Evolutionary conservation across 2,888 invertebrate species (phyloP), one percentile per base, ranked within the genome.

Genomic region (Watsonalla cultraria): DNA sequence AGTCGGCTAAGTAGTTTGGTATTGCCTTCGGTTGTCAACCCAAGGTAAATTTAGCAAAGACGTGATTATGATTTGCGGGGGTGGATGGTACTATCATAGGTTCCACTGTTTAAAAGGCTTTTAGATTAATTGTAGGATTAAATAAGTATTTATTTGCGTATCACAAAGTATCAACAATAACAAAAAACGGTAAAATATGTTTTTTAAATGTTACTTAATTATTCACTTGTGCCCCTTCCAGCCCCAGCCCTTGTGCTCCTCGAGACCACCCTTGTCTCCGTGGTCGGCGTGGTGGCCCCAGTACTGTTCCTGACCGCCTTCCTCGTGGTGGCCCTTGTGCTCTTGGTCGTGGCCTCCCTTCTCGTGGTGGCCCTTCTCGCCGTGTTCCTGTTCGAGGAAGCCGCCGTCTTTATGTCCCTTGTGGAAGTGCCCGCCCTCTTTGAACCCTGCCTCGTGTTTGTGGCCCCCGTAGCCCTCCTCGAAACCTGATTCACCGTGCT

Each of bases 401-500:
- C 93, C 95, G 51, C 94, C 93, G 64, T 95, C 92, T 67, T 95
- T 93, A 78, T 95, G 95, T 7, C 95, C 95, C 65, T 95, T 95
- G 83, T 96, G 95, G 84, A 95, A 93, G 76, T 94, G 93, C 13
- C 95, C 95, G 51, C 96, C 96, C 83, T 96, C 94, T 81, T 95
- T 94, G 84, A 93, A 94, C 46, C 94, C 95, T 61, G 94, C 94
- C 74, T 94, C 94, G 68, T 96, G 93, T 72, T 96, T 94, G 79
- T 94, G 93, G 46, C 93, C 94, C 51, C 96, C 96, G 72, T 96
- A 94, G 60, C 95, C 94, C 76, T 95, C 95, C 80, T 96, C 95
- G 65, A 95, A 95, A 1, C 95, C 96, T 54, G 94, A 94, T 64
- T 95, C 95, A 64, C 96, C 96, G 70, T 96, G 94, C 76, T 96